phyloP scores from a whole-genome alignment of 1,140 invertebrate genomes.

The Cydia splendana region DNA sequence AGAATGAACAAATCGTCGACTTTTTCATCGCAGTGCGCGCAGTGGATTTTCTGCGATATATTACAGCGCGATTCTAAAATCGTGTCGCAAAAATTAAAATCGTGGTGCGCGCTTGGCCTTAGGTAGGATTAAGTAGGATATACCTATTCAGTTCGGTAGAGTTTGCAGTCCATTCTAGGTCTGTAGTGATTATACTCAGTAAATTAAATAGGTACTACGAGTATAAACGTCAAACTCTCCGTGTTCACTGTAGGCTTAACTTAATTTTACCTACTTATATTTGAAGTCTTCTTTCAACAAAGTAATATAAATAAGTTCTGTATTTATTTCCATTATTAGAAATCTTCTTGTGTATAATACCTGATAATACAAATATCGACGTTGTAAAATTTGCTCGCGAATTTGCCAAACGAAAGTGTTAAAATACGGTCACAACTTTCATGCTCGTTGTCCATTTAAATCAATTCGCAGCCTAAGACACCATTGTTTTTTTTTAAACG shows the following conservation, averaged over 20 bases:
- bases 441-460: conserved; percentile 5
- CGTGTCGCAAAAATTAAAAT: too few species aligned
- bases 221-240: background rate
- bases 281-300: too few species aligned
- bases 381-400: conserved; percentile 3
- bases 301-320: background rate
- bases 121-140: background rate
- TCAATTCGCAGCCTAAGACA: background rate
- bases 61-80: too few species aligned
- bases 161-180: too few species aligned
- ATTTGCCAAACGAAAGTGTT: conserved; percentile 31
- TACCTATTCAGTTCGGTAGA: background rate
- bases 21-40: too few species aligned
- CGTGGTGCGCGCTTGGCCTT: too few species aligned
- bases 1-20: too few species aligned
- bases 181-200: too few species aligned
- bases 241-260: too few species aligned
- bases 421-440: conserved; percentile 16
- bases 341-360: background rate
- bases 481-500: conserved; percentile 15
- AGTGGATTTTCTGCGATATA: too few species aligned
- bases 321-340: background rate
- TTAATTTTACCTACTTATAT: too few species aligned
- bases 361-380: background rate
- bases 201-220: too few species aligned